Percentiles rank a stretch among this genome's conserved stretches.
Evolutionary conservation across 1,140 invertebrate species (phyloP).

Genomic region (Eubasilissa regina): DNA sequence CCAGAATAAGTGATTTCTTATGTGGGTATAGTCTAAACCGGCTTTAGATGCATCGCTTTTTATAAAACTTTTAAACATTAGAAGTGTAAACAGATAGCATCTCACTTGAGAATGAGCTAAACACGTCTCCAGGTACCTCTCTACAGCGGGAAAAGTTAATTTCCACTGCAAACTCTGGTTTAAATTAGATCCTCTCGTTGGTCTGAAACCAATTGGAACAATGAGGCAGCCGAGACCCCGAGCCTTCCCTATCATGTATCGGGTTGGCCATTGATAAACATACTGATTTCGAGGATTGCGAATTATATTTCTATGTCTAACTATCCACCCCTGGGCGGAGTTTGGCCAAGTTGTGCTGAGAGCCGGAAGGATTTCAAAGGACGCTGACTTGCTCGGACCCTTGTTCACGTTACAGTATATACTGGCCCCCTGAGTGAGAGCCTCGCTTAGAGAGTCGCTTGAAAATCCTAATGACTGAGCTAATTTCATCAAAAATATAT

Average conservation of each 20-base stretch:
- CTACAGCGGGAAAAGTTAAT: slow-evolving; percentile 80
- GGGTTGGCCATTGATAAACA: slow-evolving; percentile 78
- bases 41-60: slow-evolving; percentile 73
- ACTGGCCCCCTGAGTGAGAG: slow-evolving; percentile 73
- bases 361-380: slow-evolving; percentile 78
- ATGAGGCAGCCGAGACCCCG: slow-evolving; percentile 79
- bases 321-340: slow-evolving; percentile 77
- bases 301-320: slow-evolving; percentile 71
- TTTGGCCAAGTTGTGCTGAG: slow-evolving; percentile 78
- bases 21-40: slow-evolving; percentile 77
- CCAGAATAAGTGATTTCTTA: slow-evolving; percentile 86
- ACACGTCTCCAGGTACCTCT: slow-evolving; percentile 80
- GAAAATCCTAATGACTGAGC: slow-evolving; percentile 72
- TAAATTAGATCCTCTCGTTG: slow-evolving; percentile 73
- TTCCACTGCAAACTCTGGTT: slow-evolving; percentile 81
- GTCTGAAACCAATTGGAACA: slow-evolving; percentile 77
- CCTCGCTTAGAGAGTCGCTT: slow-evolving; percentile 66
- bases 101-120: slow-evolving; percentile 80
- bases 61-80: slow-evolving; percentile 79
- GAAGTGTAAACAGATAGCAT: slow-evolving; percentile 77
- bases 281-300: slow-evolving; percentile 73
- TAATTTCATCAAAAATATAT: slow-evolving; percentile 74
- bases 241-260: slow-evolving; percentile 77
- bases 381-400: slow-evolving; percentile 64
- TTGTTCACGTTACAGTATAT: slow-evolving; percentile 73